These are phyloP conservation scores for Campylomormyrus tamandua DNA, from an alignment of 2,113 vertebrate species.

Conservation along the genomic window DNA sequence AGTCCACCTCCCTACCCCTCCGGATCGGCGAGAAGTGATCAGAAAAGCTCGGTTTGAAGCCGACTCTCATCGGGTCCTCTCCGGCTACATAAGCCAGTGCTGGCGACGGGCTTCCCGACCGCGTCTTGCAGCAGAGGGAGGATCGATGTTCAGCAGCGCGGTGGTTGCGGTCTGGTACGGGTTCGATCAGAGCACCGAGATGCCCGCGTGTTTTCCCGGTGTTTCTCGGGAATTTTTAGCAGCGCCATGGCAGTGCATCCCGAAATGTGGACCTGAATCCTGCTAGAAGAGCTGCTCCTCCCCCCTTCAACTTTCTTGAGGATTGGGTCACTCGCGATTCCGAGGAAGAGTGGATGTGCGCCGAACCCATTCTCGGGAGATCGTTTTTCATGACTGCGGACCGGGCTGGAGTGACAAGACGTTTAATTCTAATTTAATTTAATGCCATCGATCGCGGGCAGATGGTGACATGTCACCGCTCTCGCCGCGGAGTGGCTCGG, in stretches of 20 bases:
- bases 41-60: constrained; percentile 7
- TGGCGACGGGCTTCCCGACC: not conserved
- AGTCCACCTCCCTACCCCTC: not conserved
- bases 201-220: not conserved
- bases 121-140: constrained; percentile 2
- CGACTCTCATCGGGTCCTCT: constrained; percentile 10
- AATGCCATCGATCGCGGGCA: not conserved
- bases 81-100: not conserved
- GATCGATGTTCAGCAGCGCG: not conserved
- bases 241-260: not conserved
- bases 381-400: not conserved
- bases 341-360: not conserved
- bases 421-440: not conserved
- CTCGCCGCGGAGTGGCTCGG: not conserved
- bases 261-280: constrained; percentile 18
- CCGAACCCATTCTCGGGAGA: not conserved
- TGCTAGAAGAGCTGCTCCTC: not conserved
- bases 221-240: not conserved
- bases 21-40: not conserved
- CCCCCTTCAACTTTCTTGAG: not conserved
- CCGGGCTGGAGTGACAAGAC: not conserved
- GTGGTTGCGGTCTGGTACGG: not conserved
- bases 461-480: not conserved
- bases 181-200: not conserved
- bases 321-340: not conserved